phyloP scores from a whole-genome alignment of 2,888 invertebrate genomes.

The Drosophila lacicola region DNA sequence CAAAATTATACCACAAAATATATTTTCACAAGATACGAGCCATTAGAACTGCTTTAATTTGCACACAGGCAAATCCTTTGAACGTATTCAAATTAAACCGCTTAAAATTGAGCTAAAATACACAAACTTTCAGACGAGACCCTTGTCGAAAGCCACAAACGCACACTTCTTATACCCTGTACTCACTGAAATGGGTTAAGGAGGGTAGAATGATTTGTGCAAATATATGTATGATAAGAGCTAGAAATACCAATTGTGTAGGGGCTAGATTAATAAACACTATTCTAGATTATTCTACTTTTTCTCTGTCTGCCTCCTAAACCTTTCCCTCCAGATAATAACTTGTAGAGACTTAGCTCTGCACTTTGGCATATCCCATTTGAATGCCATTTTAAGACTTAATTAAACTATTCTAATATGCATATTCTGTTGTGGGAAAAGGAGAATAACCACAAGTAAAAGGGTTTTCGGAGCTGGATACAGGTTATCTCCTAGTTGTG shows the following conservation, averaged over 20 bases:
- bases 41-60: constrained; percentile 78
- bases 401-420: too few species aligned
- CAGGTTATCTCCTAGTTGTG: neutral
- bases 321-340: too few species aligned
- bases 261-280: too few species aligned
- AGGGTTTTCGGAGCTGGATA: neutral
- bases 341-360: too few species aligned
- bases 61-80: constrained; percentile 63
- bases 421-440: too few species aligned
- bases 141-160: constrained; percentile 20
- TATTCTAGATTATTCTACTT: too few species aligned
- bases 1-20: neutral
- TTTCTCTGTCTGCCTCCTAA: too few species aligned
- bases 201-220: neutral
- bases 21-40: constrained; percentile 58
- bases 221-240: too few species aligned
- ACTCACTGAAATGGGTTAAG: neutral
- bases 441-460: too few species aligned
- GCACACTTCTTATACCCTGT: constrained; percentile 22
- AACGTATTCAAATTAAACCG: constrained; percentile 62
- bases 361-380: too few species aligned
- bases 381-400: too few species aligned
- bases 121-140: constrained; percentile 54
- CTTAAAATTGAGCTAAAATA: constrained; percentile 58
- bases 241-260: too few species aligned